Evolutionary conservation across 2,888 invertebrate species (phyloP).

Genomic region (Chesias legatella): DNA sequence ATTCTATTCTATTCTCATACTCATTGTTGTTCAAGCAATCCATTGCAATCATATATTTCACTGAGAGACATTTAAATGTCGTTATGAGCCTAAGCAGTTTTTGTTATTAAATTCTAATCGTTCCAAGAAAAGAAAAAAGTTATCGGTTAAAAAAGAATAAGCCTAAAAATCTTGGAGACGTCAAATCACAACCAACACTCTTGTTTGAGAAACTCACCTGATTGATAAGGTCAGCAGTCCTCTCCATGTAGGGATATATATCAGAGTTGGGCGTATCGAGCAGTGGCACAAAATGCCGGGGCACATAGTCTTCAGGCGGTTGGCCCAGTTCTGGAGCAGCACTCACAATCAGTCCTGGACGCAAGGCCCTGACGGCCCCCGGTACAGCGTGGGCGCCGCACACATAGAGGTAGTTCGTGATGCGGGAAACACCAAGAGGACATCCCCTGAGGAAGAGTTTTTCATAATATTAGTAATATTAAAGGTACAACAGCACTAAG

Average conservation of each 20-base stretch:
- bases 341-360: slow-evolving; percentile 89
- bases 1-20: background rate
- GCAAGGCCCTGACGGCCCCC: slow-evolving; percentile 83
- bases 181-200: too few species aligned
- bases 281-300: slow-evolving; percentile 85
- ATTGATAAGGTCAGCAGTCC: slow-evolving; percentile 88
- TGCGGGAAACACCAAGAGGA: slow-evolving; percentile 83
- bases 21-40: too few species aligned
- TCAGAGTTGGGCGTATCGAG: slow-evolving; percentile 87
- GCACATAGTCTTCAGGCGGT: slow-evolving; percentile 79
- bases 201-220: slow-evolving; percentile 65
- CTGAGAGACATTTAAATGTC: too few species aligned
- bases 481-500: too few species aligned
- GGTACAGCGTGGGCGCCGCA: slow-evolving; percentile 89
- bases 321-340: slow-evolving; percentile 91
- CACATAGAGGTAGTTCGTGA: slow-evolving; percentile 87
- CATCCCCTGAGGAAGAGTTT: slow-evolving; percentile 58
- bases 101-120: too few species aligned
- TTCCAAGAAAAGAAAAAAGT: too few species aligned
- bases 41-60: too few species aligned
- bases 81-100: too few species aligned
- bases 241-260: slow-evolving; percentile 87
- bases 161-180: too few species aligned
- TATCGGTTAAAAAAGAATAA: too few species aligned
- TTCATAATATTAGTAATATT: background rate